Base-by-base conservation (phyloP, 2,797 vertebrate genomes). In the Ispidina lecontei region DNA sequence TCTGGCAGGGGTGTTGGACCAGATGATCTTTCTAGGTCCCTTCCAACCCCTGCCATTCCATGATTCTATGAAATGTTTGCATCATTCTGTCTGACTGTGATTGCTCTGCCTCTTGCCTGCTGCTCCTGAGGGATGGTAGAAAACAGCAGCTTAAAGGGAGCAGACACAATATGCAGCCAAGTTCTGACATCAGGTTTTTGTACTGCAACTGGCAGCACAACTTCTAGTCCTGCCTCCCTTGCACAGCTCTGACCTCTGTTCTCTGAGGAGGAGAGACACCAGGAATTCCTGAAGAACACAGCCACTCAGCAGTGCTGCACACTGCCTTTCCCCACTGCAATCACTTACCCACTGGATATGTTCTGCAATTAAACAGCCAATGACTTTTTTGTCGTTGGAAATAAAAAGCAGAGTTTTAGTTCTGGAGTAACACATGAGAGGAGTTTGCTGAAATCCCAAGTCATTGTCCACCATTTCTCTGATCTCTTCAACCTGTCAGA, bases 381-480 rank as follows among this genome's bases (percentile, higher is more conserved):
- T 98, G 73, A 99, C 99, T 97, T 99, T 99, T 97, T 99, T 99
- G 94, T 99, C 99, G 51, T 98, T 98, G 76, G 99, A 99, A 97
- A 99, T 99, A 95, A 99, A 99, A 74, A 99, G 98, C 88, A 99
- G 99, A 65, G 99, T 99, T 97, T 99, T 99, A 65, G 98, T 99
- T 97, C 99, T 98, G 60, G 99, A 99, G 88, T 98, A 99, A 96
- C 98, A 99, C 97, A 99, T 99, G 79, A 98, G 98, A 39, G 99
- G 98, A 97, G 98, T 98, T 97, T 99, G 99, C 86, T 99, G 99
- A 97, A 99, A 99, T 94, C 99, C 99, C 89, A 99, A 98, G 96
- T 99, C 99, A 94, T 98, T 99, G 98, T 99, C 99, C 96, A 99
- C 99, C 98, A 99, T 99, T 97, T 99, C 99, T 97, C 99, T 98